Percentiles rank a stretch among this genome's conserved stretches.
Conservation (phyloP, 1,140 invertebrate genomes). For the Ostrea edulis region DNA sequence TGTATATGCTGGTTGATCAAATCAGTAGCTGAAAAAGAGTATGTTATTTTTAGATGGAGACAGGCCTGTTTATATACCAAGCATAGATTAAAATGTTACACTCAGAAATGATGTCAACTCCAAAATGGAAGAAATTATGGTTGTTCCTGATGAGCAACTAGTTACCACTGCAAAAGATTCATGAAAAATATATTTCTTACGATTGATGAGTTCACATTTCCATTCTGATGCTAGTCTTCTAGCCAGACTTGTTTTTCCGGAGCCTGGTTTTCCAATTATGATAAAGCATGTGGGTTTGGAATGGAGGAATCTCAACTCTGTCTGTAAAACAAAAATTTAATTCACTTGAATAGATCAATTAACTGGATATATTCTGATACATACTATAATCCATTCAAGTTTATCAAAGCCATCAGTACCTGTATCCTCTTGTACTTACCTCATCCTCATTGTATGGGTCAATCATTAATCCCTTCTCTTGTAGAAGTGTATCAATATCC, state of each 20-base stretch:
- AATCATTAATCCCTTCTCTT: constrained; percentile 63
- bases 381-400: not conserved
- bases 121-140: too few relatives aligned
- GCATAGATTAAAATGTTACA: not conserved
- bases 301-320: constrained; percentile 76
- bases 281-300: constrained; percentile 80
- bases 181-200: constrained; percentile 66
- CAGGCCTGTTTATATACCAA: not conserved
- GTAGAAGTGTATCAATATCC: constrained; percentile 64
- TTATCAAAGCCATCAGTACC: too few relatives aligned
- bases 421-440: constrained; percentile 56
- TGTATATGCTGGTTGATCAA: constrained; percentile 75
- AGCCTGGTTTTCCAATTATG: constrained; percentile 78
- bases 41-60: not conserved
- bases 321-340: constrained; percentile 64
- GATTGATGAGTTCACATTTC: constrained; percentile 78
- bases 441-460: constrained; percentile 77
- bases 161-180: too few relatives aligned
- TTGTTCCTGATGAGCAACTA: too few relatives aligned
- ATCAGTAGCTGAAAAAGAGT: constrained; percentile 71
- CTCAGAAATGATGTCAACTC: too few relatives aligned
- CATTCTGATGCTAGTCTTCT: constrained; percentile 77
- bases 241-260: constrained; percentile 77
- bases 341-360: not conserved
- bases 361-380: not conserved